Evolutionary conservation across 2,888 invertebrate genomes (phyloP).

Genomic region (Coronaproctus castanopsis): DNA sequence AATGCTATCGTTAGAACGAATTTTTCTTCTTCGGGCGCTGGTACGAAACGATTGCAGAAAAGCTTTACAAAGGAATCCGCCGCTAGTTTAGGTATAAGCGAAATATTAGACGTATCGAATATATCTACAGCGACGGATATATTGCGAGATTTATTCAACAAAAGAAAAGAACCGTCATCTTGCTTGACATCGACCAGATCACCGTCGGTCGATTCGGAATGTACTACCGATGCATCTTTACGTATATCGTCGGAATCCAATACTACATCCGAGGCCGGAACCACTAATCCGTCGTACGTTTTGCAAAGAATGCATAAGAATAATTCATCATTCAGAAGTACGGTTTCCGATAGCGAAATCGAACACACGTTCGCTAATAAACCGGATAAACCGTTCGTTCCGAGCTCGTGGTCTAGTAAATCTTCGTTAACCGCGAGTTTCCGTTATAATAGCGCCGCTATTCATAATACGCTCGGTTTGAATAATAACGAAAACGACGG

Average conservation of each 20-base stretch:
- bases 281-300: constrained; percentile 55
- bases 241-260: constrained; percentile 35
- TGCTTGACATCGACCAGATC: neutral
- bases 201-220: neutral
- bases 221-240: constrained; percentile 37
- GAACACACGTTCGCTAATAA: constrained; percentile 27
- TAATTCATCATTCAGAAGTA: constrained; percentile 59
- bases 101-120: constrained; percentile 2
- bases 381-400: constrained; percentile 41
- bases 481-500: constrained; percentile 66
- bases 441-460: constrained; percentile 66
- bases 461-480: constrained; percentile 56
- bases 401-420: constrained; percentile 82
- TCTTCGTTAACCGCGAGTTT: constrained; percentile 70
- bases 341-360: constrained; percentile 85
- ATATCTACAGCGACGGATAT: constrained; percentile 53
- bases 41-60: neutral
- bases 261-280: constrained; percentile 42
- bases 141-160: constrained; percentile 81
- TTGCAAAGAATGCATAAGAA: constrained; percentile 47
- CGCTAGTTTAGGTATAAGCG: neutral
- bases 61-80: neutral
- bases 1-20: neutral
- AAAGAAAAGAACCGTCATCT: constrained; percentile 63
- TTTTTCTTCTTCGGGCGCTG: neutral